phyloP scores from a whole-genome alignment of 2,113 vertebrate genomes.

The Gnathonemus echidnorhynchus region DNA sequence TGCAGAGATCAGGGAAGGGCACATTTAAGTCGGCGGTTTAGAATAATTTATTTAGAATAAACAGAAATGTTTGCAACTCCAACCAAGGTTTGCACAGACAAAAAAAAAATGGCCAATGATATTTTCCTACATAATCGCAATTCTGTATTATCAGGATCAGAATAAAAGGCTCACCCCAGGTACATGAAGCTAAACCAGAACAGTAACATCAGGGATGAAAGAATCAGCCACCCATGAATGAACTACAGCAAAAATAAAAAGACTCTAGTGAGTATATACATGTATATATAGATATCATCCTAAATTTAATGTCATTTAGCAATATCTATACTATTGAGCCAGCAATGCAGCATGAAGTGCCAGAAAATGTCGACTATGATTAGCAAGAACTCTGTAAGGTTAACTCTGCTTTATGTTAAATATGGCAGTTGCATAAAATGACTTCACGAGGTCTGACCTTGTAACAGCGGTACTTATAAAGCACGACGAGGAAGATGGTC shows the following conservation, averaged over 20 bases:
- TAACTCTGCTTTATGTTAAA: neutral
- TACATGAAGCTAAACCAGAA: conserved; percentile 97
- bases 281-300: neutral
- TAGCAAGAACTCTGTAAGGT: neutral
- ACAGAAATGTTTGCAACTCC: neutral
- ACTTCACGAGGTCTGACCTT: conserved; percentile 66
- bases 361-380: neutral
- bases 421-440: neutral
- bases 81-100: neutral
- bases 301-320: neutral
- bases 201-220: conserved; percentile 91
- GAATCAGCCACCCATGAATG: conserved; percentile 95
- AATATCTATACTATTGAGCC: neutral
- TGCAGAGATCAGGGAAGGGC: neutral
- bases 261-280: neutral
- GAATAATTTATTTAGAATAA: neutral
- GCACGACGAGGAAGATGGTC: conserved; percentile 85
- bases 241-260: conserved; percentile 61
- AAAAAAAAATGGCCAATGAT: neutral
- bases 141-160: neutral
- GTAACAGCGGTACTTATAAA: conserved; percentile 96
- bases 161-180: conserved; percentile 70
- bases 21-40: neutral
- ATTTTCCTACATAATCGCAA: neutral
- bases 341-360: neutral